Conservation (phyloP, 2,888 invertebrate species). For the Epinotia brunnichana region DNA sequence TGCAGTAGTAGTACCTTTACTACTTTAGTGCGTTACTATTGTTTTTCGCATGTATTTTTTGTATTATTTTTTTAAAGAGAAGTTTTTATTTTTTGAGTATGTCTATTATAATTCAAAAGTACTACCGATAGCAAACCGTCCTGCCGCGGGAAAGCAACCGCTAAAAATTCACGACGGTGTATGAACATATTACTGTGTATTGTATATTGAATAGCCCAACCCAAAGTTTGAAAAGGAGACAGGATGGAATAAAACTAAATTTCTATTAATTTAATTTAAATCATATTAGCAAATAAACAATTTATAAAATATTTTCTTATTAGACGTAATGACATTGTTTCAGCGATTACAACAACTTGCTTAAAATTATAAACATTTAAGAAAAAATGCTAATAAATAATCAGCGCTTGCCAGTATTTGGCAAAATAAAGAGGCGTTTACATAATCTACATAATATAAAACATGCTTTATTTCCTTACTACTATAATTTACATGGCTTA, state of each 20-base stretch:
- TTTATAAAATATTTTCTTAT: slow-evolving; percentile 82
- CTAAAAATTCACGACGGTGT: too few species aligned
- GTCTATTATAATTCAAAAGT: too few species aligned
- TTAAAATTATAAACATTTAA: slow-evolving; percentile 80
- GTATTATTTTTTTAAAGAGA: too few species aligned
- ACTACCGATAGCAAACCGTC: too few species aligned
- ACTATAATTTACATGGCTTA: slow-evolving; percentile 79
- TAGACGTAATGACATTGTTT: slow-evolving; percentile 72
- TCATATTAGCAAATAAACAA: slow-evolving; percentile 84
- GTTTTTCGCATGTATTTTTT: too few species aligned
- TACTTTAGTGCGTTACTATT: too few species aligned
- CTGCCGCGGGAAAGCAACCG: too few species aligned
- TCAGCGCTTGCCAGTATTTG: slow-evolving; percentile 73
- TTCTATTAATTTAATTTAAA: slow-evolving; percentile 83
- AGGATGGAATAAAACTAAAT: slow-evolving; percentile 57
- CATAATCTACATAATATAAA: slow-evolving; percentile 81
- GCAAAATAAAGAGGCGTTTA: slow-evolving; percentile 76
- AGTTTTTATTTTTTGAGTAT: too few species aligned
- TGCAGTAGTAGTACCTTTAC: too few species aligned
- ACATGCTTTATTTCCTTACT: slow-evolving; percentile 79
- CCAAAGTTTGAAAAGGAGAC: background rate
- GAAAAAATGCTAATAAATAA: slow-evolving; percentile 83
- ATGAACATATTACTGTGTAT: too few species aligned
- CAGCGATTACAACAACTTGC: slow-evolving; percentile 75
- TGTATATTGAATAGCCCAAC: background rate